Evolutionary conservation across 2,888 invertebrate genomes (phyloP).

Genomic region (Crematogaster levior): DNA sequence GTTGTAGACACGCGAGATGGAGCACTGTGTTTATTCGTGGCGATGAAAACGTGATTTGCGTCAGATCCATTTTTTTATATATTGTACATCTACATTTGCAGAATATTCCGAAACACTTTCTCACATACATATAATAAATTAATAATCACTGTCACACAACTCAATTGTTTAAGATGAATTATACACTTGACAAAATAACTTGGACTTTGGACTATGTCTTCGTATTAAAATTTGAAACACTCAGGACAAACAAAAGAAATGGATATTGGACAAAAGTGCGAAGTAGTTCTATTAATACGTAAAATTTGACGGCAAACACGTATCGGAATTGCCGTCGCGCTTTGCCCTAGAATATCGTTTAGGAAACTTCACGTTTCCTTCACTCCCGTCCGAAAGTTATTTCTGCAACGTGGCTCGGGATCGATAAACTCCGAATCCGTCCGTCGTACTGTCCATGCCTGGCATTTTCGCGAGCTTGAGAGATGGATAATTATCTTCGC

Average conservation of each 20-base stretch:
- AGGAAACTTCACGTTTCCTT: conserved; percentile 53
- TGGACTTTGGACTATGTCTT: not conserved
- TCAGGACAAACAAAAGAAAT: not conserved
- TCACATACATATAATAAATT: not conserved
- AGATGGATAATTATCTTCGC: conserved; percentile 65
- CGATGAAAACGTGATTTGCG: conserved; percentile 18
- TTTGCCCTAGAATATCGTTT: conserved; percentile 30
- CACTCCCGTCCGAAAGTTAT: conserved; percentile 69
- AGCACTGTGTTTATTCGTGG: conserved; percentile 12
- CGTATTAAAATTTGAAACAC: not conserved
- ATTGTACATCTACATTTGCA: not conserved
- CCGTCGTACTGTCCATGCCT: conserved; percentile 50
- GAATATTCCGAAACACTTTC: not conserved
- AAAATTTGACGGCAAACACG: conserved; percentile 23
- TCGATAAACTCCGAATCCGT: conserved; percentile 72
- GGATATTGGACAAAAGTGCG: not conserved
- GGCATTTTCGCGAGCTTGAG: conserved; percentile 30
- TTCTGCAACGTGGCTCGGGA: conserved; percentile 67
- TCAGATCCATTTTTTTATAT: not conserved
- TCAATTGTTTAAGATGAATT: not conserved
- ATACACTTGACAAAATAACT: not conserved
- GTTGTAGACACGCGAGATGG: conserved; percentile 11
- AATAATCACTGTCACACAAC: not conserved
- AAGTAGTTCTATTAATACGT: conserved; percentile 26
- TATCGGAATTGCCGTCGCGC: conserved; percentile 3